Conservation (phyloP, 2,113 vertebrate species). For the Rhabdomys dilectus region DNA sequence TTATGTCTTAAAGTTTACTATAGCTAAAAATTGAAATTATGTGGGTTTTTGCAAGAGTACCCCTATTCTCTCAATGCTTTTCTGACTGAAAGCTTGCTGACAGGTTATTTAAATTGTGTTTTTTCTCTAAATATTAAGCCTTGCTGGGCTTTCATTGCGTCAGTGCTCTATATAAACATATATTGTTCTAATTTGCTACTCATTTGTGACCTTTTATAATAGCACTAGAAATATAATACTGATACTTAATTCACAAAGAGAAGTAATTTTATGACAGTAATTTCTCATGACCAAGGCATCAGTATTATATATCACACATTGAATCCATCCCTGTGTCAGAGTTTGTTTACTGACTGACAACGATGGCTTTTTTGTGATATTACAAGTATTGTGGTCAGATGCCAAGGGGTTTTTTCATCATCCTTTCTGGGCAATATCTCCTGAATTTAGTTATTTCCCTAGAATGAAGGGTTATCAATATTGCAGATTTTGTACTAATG, state of each 20-base stretch:
- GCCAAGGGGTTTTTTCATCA: slow-evolving; percentile 62
- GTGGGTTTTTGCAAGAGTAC: neutral
- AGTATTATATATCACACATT: slow-evolving; percentile 18
- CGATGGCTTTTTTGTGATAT: slow-evolving; percentile 61
- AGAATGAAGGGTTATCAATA: neutral
- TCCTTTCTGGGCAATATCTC: slow-evolving; percentile 59
- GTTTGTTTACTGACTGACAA: slow-evolving; percentile 26
- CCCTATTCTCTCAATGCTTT: neutral
- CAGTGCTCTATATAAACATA: neutral
- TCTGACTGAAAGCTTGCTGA: neutral
- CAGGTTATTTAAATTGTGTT: neutral
- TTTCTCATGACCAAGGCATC: slow-evolving; percentile 31
- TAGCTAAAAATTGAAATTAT: neutral
- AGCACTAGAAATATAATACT: neutral
- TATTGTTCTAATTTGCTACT: neutral
- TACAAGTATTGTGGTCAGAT: slow-evolving; percentile 50
- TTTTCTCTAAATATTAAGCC: neutral
- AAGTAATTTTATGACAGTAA: neutral
- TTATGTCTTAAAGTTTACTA: neutral
- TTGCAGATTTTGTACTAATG: neutral
- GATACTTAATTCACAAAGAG: neutral
- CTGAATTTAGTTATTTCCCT: slow-evolving; percentile 48
- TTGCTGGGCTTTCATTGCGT: neutral
- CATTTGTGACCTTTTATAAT: neutral
- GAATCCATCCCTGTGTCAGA: slow-evolving; percentile 29